phyloP scores from a whole-genome alignment of 2,113 vertebrate genomes.

The Callospermophilus lateralis region DNA sequence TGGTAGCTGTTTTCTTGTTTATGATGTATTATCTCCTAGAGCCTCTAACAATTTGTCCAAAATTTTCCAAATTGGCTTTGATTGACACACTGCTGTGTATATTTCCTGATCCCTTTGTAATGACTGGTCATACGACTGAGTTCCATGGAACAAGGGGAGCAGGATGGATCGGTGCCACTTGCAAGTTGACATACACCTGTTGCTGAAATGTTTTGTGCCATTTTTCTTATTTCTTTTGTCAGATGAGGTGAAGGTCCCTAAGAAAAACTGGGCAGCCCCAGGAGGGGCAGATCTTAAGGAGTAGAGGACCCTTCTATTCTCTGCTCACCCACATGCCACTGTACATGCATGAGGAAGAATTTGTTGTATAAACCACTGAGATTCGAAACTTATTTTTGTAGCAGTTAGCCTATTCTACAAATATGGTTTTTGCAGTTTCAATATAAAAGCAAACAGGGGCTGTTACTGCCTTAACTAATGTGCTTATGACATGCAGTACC shows the following conservation, averaged over 20 bases:
- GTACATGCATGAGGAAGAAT: accelerated
- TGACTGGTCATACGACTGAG: accelerated
- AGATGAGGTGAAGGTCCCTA: neutral
- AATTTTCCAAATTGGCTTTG: neutral
- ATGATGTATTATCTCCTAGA: neutral
- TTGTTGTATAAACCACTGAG: neutral
- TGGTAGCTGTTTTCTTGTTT: neutral
- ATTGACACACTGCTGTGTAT: accelerated
- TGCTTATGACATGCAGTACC: neutral
- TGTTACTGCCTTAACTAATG: constrained; percentile 35
- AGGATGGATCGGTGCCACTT: accelerated
- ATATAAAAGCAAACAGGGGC: neutral
- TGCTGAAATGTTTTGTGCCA: neutral
- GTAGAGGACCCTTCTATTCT: accelerated
- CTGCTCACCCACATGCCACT: no score
- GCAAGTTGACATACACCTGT: accelerated
- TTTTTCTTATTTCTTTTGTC: neutral
- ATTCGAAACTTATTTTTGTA: neutral
- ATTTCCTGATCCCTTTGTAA: neutral
- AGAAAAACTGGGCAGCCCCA: neutral
- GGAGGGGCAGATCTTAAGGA: neutral
- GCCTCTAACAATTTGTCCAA: no score
- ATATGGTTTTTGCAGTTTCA: neutral
- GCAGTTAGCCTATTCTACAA: neutral
- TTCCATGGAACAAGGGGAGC: accelerated